Conservation (phyloP, 2,888 invertebrate species). For the Pandemis cinnamomeana region DNA sequence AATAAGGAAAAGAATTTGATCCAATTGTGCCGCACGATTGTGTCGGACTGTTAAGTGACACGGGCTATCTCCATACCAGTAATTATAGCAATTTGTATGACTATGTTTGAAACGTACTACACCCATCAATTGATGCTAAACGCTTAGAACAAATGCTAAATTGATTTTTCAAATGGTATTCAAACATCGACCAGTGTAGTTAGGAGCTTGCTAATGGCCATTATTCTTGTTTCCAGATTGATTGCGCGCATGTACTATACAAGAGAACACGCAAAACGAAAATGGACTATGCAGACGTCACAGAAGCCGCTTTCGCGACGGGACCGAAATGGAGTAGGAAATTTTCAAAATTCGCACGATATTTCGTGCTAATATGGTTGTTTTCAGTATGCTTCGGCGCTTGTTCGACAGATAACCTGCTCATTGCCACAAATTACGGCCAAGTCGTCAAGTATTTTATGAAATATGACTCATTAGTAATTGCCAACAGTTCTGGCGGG, state of each 20-base stretch:
- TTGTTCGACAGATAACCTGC: slow-evolving; percentile 37
- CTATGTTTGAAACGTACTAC: neutral
- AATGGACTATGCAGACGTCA: slow-evolving; percentile 77
- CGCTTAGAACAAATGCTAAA: slow-evolving; percentile 4
- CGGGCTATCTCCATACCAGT: slow-evolving; percentile 1
- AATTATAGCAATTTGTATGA: slow-evolving; percentile 2
- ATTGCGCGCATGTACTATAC: neutral
- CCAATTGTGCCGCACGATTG: neutral
- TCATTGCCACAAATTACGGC: slow-evolving; percentile 41
- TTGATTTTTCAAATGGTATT: slow-evolving; percentile 4
- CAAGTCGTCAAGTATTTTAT: slow-evolving; percentile 37
- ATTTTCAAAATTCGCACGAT: slow-evolving; percentile 29
- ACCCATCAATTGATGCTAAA: slow-evolving; percentile 5
- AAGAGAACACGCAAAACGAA: slow-evolving; percentile 52
- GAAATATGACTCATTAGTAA: neutral
- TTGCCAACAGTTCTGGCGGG: neutral
- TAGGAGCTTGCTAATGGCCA: slow-evolving; percentile 2
- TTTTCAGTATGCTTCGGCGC: slow-evolving; percentile 41
- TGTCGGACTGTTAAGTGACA: neutral
- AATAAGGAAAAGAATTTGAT: slow-evolving; percentile 2
- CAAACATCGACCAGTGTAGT: slow-evolving; percentile 6
- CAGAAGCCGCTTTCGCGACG: slow-evolving; percentile 90
- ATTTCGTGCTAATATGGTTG: slow-evolving; percentile 35
- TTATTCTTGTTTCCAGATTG: neutral
- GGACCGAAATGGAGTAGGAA: slow-evolving; percentile 79